A percentile compares a stretch with the other conserved stretches of the same genome.
Conservation (phyloP, 1,140 invertebrate species). For the Cydia strobilella region DNA sequence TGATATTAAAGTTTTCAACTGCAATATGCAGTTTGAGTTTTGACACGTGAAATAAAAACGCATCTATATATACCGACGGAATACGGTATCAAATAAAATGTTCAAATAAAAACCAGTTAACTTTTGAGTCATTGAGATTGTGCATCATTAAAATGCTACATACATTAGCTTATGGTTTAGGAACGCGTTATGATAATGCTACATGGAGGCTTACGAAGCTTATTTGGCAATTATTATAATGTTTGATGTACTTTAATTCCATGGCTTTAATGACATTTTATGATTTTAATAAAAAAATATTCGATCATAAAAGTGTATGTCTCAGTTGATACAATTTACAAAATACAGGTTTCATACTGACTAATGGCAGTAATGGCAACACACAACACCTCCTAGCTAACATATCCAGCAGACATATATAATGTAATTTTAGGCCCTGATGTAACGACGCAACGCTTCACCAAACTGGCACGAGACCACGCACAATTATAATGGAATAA, state of each 20-base stretch:
- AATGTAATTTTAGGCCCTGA: slow-evolving; percentile 1
- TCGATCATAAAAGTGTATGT: slow-evolving; percentile 12
- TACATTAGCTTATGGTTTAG: background rate
- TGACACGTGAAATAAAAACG: background rate
- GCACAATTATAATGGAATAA: background rate
- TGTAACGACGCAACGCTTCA: background rate
- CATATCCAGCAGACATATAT: background rate
- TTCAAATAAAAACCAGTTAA: slow-evolving; percentile 1
- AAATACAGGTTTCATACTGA: background rate
- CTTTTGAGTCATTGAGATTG: background rate
- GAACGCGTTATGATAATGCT: background rate
- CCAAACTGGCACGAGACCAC: background rate
- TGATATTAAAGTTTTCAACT: background rate
- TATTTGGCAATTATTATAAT: slow-evolving; percentile 4
- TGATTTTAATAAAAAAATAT: slow-evolving; percentile 13
- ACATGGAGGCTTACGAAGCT: background rate
- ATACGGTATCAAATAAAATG: background rate
- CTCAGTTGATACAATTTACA: background rate
- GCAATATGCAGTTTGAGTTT: background rate
- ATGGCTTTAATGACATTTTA: background rate
- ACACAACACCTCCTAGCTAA: background rate
- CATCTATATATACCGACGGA: background rate
- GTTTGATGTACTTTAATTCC: background rate
- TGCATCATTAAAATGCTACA: background rate
- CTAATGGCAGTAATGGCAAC: background rate